phyloP scores from a whole-genome alignment of 2,888 invertebrate species.

The Callinectes sapidus region DNA sequence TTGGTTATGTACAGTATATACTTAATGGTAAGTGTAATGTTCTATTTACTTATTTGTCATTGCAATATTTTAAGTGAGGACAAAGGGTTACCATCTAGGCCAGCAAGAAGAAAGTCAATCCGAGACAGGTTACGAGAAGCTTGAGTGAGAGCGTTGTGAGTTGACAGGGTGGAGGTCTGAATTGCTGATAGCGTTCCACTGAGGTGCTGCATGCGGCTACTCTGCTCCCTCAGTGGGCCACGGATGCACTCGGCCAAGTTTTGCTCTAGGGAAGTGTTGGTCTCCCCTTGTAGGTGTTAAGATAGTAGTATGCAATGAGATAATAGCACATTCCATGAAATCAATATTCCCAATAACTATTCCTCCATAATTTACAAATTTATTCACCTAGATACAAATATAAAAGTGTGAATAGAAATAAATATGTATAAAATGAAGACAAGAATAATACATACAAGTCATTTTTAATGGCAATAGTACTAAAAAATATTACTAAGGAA shows the following conservation, averaged over 20 bases:
- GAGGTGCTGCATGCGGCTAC: conserved; percentile 34
- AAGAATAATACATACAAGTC: background rate
- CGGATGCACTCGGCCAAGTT: conserved; percentile 45
- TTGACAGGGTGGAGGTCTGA: conserved; percentile 47
- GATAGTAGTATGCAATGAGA: background rate
- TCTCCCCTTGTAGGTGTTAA: conserved; percentile 39
- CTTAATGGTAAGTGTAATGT: background rate
- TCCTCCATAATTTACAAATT: background rate
- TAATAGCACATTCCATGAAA: background rate
- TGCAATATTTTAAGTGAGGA: conserved; percentile 17
- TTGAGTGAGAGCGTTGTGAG: conserved; percentile 42
- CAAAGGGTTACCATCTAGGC: conserved; percentile 46
- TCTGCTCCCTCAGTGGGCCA: conserved; percentile 39
- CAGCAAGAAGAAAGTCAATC: conserved; percentile 17
- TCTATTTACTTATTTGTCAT: background rate
- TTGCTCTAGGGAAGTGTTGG: conserved; percentile 49
- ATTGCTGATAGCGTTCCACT: conserved; percentile 40
- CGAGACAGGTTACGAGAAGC: conserved; percentile 50
- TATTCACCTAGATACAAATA: no score
- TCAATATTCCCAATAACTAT: background rate
- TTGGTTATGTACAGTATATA: background rate
- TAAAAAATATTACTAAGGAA: background rate
- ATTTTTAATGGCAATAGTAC: background rate
- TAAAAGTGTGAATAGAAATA: no score
- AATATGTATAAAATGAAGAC: background rate